These are phyloP conservation scores for Tenualosa ilisha DNA, from an alignment of 2,797 vertebrate genomes.

Conservation along the genomic window DNA sequence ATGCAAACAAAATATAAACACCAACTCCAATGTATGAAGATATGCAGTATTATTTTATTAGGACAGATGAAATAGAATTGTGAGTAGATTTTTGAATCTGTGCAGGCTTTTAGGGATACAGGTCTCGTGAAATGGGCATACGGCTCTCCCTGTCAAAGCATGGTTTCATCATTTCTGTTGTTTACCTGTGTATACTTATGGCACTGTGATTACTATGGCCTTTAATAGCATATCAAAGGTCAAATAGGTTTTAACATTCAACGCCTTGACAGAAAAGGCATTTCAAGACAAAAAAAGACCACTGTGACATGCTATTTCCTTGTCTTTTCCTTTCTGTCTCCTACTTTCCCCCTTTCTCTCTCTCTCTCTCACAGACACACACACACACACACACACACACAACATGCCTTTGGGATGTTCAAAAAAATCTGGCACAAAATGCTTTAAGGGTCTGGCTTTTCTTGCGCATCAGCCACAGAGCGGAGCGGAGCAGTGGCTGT, in stretches of 20 bases:
- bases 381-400: constrained; percentile 12
- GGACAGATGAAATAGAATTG: neutral
- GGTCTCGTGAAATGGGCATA: neutral
- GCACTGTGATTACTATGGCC: neutral
- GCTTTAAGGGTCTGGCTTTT: constrained; percentile 56
- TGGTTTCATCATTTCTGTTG: neutral
- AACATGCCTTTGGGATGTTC: constrained; percentile 54
- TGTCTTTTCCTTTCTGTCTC: neutral
- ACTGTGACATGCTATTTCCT: neutral
- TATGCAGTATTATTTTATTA: neutral
- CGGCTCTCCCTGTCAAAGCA: neutral
- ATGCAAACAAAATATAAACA: neutral
- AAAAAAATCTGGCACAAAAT: constrained; percentile 49
- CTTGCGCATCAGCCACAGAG: constrained; percentile 41
- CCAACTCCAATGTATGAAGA: neutral
- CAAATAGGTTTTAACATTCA: constrained; percentile 29
- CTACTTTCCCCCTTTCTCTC: neutral
- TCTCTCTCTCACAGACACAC: constrained; percentile 19
- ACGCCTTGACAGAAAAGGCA: constrained; percentile 4
- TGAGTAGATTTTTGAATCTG: neutral
- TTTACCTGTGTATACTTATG: neutral
- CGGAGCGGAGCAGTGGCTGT: constrained; percentile 61
- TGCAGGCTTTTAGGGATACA: neutral
- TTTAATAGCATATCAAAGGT: constrained; percentile 54
- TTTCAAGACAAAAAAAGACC: neutral